Conservation (phyloP, 2,888 invertebrate species). For the Gryllus longicercus region DNA sequence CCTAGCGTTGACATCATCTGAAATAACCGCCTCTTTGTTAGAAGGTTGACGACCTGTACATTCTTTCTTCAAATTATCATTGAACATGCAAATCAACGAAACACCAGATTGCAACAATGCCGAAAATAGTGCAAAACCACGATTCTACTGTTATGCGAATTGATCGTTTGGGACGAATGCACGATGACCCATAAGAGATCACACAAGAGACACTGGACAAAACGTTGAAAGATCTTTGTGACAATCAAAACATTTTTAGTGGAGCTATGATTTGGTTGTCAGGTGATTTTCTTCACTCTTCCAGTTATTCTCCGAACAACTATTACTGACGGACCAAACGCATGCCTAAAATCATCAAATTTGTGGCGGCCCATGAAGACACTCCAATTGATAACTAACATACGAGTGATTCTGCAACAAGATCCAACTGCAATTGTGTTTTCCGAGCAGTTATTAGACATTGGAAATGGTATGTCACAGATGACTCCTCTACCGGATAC, state of each 20-base stretch:
- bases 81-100: no score
- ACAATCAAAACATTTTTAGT: neutral
- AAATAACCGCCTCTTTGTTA: neutral
- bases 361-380: neutral
- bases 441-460: neutral
- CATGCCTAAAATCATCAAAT: neutral
- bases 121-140: no score
- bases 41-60: neutral
- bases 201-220: no score
- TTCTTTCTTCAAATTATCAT: neutral
- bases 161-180: no score
- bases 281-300: no score
- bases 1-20: no score
- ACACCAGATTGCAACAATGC: no score
- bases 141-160: no score
- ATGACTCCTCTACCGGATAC: no score
- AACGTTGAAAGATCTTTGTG: no score
- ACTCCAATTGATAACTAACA: neutral
- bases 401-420: neutral
- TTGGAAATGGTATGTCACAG: no score
- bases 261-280: neutral
- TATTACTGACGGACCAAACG: neutral
- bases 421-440: neutral
- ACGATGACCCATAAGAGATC: no score
- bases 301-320: neutral